Base-by-base conservation (phyloP, 2,113 vertebrate genomes). In the Zapornia atra region DNA sequence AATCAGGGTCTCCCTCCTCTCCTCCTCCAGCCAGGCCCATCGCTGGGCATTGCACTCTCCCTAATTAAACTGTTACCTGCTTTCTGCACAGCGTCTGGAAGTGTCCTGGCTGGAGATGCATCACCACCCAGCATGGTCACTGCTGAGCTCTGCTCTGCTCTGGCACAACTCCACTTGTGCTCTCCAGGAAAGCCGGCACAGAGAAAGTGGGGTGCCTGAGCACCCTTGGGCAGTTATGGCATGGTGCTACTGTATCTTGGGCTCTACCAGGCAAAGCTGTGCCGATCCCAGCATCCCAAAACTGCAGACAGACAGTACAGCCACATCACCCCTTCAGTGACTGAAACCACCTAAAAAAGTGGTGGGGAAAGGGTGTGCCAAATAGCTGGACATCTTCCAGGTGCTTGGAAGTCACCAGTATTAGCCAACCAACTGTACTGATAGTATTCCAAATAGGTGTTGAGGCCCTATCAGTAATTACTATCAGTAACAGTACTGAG, bases 91-190 rank as follows among this genome's bases (percentile, higher is more conserved):
- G 44, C 2, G 0, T 31, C 44, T 26, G 38, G 51, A 68, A 56
- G 28, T 65, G 71, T 34, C 73, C 69, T 66, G 78, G n/a, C 42
- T 15, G n/a, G 42, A 79, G 61, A 72, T 46, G 66, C 2, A 2
- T n/a, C 68, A n/a, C 42, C 40, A 28, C 19, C 20, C 15, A 1
- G 9, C 0, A 1, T 5, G 54, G 42, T 56, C 59, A 79, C 64
- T 1, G 2, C 3, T 8, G 34, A 33, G 59, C 60, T 76, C 85
- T 5, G 10, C 54, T 79, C 53, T 0, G 4, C 54, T 79, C 53
- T 0, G 4, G 17, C 57, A 34, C 2, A 1, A n/a, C 68, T 25
- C 15, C 64, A 60, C 16, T 73, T 2, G 1, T 1, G 4, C 15
- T 70, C 46, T n/a, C 61, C 1, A 1, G 56, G 56, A 90, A 87